Conservation (phyloP, 2,888 invertebrate genomes). For the Tromatobia lineatoria region DNA sequence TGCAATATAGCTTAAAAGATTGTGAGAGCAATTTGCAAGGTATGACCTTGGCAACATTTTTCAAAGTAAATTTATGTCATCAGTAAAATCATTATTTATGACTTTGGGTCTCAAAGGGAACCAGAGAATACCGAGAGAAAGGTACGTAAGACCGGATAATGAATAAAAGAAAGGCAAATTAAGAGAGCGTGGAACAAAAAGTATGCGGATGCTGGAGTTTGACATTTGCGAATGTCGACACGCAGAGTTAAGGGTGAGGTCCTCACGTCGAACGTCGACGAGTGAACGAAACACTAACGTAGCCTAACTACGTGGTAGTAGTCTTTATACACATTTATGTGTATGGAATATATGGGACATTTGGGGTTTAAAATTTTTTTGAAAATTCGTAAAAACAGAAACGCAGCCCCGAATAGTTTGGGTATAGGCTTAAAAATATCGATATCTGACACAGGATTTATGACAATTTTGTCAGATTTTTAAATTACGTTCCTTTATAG, state of each 20-base stretch:
- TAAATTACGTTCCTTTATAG: no score
- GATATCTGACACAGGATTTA: no score
- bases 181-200: constrained; percentile 1
- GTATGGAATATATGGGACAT: background rate
- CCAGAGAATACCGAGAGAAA: no score
- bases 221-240: constrained; percentile 26
- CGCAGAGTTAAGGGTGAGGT: constrained; percentile 27
- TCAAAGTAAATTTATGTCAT: background rate
- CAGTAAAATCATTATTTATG: background rate
- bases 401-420: no score
- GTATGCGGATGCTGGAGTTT: constrained; percentile 17
- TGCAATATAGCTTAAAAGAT: no score
- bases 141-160: background rate
- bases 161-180: background rate
- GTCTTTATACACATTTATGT: constrained; percentile 13
- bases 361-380: no score
- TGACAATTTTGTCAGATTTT: no score
- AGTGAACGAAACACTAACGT: constrained; percentile 14
- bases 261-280: constrained; percentile 47
- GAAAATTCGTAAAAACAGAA: no score
- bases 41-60: background rate
- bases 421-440: no score
- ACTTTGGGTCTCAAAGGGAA: background rate
- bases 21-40: constrained; percentile 2
- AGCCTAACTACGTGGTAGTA: constrained; percentile 24